These are phyloP conservation scores for Solea solea DNA, from an alignment of 2,113 vertebrate species.

Conservation along the genomic window DNA sequence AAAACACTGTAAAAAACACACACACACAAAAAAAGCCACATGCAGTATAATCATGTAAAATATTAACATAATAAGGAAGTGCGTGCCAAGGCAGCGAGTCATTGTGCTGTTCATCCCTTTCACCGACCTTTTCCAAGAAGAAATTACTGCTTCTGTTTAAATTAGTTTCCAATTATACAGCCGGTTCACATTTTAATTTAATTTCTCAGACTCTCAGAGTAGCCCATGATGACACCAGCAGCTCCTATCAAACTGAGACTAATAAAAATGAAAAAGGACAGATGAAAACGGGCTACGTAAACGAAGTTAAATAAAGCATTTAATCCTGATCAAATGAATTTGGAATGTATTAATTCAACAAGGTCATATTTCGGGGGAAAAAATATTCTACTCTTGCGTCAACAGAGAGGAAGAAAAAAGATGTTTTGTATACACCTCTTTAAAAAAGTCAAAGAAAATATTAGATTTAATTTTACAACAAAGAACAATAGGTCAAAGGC, in stretches of 20 bases:
- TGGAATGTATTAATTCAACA: no score
- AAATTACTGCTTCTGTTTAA: conserved; percentile 50
- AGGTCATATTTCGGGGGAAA: not conserved
- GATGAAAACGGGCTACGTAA: conserved; percentile 3
- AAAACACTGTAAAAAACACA: conserved; percentile 5
- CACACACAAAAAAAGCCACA: not conserved
- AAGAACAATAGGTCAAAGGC: conserved; percentile 64
- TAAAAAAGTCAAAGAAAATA: conserved; percentile 19
- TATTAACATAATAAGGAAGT: conserved; percentile 28
- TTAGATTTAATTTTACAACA: conserved; percentile 24
- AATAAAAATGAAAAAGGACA: conserved; percentile 10
- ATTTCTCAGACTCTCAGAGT: conserved; percentile 57
- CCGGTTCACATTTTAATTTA: conserved; percentile 63
- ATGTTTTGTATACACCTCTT: not conserved
- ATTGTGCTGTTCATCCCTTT: conserved; percentile 41
- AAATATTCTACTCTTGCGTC: not conserved
- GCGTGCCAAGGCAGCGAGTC: conserved; percentile 26
- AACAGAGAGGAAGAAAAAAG: not conserved
- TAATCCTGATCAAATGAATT: not conserved
- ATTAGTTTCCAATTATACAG: conserved; percentile 51
- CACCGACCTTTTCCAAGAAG: conserved; percentile 37
- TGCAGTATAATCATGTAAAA: not conserved
- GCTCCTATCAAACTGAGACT: conserved; percentile 44
- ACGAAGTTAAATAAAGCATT: not conserved
- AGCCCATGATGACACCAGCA: conserved; percentile 36